Conservation (phyloP, 2,113 vertebrate genomes). For the Strix aluco region DNA sequence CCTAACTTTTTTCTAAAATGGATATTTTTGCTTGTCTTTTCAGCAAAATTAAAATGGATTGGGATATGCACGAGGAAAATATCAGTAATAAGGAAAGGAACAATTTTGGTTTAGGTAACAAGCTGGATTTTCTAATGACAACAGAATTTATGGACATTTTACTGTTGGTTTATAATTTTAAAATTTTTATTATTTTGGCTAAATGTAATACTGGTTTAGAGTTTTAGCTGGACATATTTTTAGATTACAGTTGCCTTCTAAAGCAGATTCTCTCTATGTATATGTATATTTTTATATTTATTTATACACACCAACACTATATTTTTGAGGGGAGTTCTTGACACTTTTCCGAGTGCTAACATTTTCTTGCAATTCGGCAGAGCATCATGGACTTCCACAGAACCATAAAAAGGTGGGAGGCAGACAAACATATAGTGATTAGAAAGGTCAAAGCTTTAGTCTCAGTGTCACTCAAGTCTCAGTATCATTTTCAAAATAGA, state of each 20-base stretch:
- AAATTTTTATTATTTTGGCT: background rate
- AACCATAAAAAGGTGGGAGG: background rate
- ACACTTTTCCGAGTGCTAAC: background rate
- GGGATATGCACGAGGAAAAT: background rate
- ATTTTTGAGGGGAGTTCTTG: background rate
- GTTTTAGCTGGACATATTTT: background rate
- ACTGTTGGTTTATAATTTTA: background rate
- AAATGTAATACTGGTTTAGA: background rate
- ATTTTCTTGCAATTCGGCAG: background rate
- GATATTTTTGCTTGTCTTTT: background rate
- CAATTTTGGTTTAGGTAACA: background rate
- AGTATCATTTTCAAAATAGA: background rate
- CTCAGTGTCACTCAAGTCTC: background rate
- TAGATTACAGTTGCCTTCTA: background rate
- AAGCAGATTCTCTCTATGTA: background rate
- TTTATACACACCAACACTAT: background rate
- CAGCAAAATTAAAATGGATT: background rate
- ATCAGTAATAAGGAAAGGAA: background rate
- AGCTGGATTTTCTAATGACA: background rate
- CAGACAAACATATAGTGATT: background rate
- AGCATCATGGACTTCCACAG: background rate
- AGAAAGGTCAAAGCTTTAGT: background rate
- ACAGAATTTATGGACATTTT: background rate
- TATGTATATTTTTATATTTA: background rate
- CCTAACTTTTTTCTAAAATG: background rate